Conservation (phyloP, 1,140 invertebrate genomes). For the Caenorhabditis tropicalis region DNA sequence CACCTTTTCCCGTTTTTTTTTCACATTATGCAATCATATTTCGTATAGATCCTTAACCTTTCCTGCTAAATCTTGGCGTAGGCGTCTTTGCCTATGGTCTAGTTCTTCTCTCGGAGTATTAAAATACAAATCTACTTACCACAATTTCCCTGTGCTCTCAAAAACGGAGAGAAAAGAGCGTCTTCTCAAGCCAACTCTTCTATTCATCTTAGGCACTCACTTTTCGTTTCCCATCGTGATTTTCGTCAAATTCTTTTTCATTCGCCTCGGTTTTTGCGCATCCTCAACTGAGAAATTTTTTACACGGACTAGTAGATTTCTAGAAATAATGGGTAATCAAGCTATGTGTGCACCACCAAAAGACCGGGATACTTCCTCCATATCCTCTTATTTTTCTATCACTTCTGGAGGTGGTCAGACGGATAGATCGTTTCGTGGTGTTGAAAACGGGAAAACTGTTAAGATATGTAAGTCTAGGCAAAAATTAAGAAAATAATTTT, state of each 20-base stretch:
- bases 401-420: not conserved
- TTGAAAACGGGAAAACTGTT: not conserved
- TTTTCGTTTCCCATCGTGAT: conserved; percentile 43
- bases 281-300: too few species aligned
- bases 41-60: not conserved
- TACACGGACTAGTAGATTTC: not conserved
- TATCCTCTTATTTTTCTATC: conserved; percentile 6
- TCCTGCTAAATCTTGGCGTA: not conserved
- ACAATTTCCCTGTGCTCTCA: conserved; percentile 41
- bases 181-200: conserved; percentile 8
- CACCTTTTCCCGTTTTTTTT: too few species aligned
- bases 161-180: conserved; percentile 37
- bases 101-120: conserved; percentile 24
- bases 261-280: not conserved
- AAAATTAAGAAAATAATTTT: not conserved
- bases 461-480: not conserved
- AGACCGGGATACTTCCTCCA: not conserved
- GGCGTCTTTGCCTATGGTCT: not conserved
- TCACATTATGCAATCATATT: too few species aligned
- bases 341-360: not conserved
- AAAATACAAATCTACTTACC: conserved; percentile 45
- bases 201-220: not conserved
- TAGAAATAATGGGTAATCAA: conserved; percentile 20
- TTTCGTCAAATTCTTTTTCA: not conserved
- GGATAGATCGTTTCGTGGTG: not conserved